These are phyloP conservation scores for Sterrhoptilus dennistouni DNA, from an alignment of 2,113 vertebrate genomes.

Conservation along the genomic window DNA sequence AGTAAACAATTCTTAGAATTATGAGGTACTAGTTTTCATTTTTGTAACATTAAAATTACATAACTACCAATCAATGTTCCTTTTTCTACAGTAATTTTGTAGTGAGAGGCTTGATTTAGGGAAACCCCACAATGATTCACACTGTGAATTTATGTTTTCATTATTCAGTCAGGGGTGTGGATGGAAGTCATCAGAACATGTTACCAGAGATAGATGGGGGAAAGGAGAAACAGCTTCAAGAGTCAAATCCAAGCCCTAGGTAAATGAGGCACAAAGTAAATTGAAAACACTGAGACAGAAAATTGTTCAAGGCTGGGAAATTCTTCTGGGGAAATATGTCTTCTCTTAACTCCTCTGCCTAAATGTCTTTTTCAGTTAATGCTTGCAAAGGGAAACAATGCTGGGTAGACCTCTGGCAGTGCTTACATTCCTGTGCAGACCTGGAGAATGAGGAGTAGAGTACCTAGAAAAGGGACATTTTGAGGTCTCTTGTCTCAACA, in stretches of 20 bases:
- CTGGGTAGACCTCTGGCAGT: not conserved
- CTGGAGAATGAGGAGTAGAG: rapidly evolving
- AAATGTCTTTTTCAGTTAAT: not conserved
- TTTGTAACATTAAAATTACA: not conserved
- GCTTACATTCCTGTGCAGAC: not conserved
- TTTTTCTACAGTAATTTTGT: not conserved
- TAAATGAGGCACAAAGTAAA: not conserved
- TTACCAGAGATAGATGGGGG: not conserved
- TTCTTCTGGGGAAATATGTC: not conserved
- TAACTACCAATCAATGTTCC: not conserved
- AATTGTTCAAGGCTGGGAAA: not conserved
- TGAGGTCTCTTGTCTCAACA: not conserved
- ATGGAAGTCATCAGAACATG: not conserved
- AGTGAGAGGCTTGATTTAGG: not conserved
- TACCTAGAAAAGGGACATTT: not conserved
- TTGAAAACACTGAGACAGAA: not conserved
- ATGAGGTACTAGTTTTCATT: not conserved
- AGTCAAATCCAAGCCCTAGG: not conserved
- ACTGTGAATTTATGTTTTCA: not conserved
- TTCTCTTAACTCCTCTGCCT: not conserved
- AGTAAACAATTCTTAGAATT: not conserved
- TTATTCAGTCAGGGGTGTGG: not conserved
- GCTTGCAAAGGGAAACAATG: not conserved
- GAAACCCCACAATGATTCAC: not conserved
- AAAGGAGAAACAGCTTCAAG: not conserved